A percentile compares a stretch with the other conserved stretches of the same genome.
Evolutionary conservation across 2,797 vertebrate species (phyloP).

Genomic region (Nannoperca australis): DNA sequence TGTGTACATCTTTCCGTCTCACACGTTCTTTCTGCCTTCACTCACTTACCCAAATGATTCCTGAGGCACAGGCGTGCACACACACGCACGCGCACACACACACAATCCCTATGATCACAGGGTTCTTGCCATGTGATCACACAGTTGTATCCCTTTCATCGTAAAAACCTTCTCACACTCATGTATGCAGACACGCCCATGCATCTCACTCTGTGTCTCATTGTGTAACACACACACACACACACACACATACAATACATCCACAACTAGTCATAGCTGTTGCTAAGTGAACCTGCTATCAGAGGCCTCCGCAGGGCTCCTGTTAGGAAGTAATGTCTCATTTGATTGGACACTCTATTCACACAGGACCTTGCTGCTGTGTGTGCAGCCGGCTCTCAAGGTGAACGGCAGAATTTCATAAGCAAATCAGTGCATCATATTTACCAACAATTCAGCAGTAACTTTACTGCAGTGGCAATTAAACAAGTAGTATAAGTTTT

Average conservation of each 20-base stretch:
- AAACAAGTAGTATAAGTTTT: conserved; percentile 18
- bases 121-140: conserved; percentile 36
- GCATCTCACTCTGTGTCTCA: background rate
- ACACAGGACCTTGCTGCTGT: conserved; percentile 53
- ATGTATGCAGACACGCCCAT: background rate
- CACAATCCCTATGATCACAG: conserved; percentile 19
- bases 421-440: conserved; percentile 46
- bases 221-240: background rate
- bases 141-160: conserved; percentile 42
- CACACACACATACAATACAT: conserved; percentile 7
- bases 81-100: conserved; percentile 11
- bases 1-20: conserved; percentile 36
- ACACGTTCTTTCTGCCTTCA: conserved; percentile 15
- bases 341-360: conserved; percentile 69
- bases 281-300: conserved; percentile 64
- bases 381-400: conserved; percentile 46
- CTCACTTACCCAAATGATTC: conserved; percentile 61
- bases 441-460: conserved; percentile 45
- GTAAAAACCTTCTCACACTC: conserved; percentile 12
- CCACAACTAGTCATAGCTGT: conserved; percentile 39
- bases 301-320: conserved; percentile 51
- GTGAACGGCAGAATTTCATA: conserved; percentile 43
- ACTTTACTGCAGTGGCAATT: conserved; percentile 44
- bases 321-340: conserved; percentile 54
- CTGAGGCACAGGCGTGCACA: conserved; percentile 23